These are phyloP conservation scores for Burhinus bistriatus DNA, from an alignment of 2,113 vertebrate genomes.

Conservation along the genomic window DNA sequence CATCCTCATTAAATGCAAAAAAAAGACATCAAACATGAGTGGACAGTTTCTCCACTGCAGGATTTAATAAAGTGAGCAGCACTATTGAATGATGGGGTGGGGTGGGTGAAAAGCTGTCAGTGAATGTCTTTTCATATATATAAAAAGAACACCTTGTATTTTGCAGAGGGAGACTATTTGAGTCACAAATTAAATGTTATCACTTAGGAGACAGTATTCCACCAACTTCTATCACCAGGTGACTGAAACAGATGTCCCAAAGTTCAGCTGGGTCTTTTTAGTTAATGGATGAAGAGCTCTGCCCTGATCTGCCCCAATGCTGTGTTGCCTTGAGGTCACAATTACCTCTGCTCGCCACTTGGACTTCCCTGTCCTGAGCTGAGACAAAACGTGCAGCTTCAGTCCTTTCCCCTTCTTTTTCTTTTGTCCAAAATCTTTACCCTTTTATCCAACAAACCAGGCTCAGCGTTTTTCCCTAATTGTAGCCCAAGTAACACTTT, in stretches of 20 bases:
- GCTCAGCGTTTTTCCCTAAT: background rate
- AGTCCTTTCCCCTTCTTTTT: accelerated
- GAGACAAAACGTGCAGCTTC: background rate
- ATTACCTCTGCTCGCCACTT: background rate
- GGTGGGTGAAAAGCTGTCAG: background rate
- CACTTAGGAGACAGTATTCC: background rate
- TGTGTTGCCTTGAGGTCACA: background rate
- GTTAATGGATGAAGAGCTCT: background rate
- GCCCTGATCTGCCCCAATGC: background rate
- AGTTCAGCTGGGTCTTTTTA: background rate
- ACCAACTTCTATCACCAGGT: background rate
- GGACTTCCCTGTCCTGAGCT: background rate
- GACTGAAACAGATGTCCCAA: background rate
- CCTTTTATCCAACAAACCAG: background rate
- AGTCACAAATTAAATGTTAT: background rate
- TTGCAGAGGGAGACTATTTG: background rate
- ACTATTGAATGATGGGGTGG: accelerated
- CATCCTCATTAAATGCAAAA: constrained; percentile 1
- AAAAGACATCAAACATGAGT: background rate
- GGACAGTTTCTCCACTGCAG: background rate
- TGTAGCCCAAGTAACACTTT: background rate
- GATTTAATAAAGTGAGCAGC: constrained; percentile 11
- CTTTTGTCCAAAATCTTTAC: background rate
- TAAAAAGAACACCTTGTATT: background rate
- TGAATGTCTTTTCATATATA: background rate